Base-by-base conservation (phyloP, 2,797 vertebrate genomes). In the Tenualosa thibaudeaui region DNA sequence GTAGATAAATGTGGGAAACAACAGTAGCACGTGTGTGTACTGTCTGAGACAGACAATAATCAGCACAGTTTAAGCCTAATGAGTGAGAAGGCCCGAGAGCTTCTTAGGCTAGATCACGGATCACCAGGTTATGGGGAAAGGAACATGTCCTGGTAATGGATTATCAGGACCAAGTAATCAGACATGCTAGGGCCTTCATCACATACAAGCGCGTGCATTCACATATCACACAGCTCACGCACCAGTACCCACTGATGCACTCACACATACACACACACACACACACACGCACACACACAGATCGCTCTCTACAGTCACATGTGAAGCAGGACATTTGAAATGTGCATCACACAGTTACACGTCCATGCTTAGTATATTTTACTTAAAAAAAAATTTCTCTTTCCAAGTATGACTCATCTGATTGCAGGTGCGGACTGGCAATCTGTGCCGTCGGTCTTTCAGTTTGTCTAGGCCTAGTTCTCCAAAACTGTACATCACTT, bases 21-120 rank as follows among this genome's bases (percentile, higher is more conserved):
- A 10, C 5, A 56, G 3, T 4, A 24, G 58, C 58, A 24, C 22
- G n/a, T 62, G 58, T 9, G 5, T 43, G 37, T 40, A 40, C 37
- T 75, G 26, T 19, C 13, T 75, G 31, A 40, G 60, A 84, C 31
- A 87, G 86, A 82, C 68, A 81, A 8, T 51, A 24, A 81, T 82
- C 54, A 60, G 17, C 13, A 8, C 24, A 68, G 81, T 81, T 81
- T 43, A 49, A 83, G 81, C 84, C 87, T 87, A 85, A 85, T 37
- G 58, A 68, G 81, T 58, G 60, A 81, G 65, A 37, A 37, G 19
- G 49, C 51, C 43, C n/a, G 2, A 78, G 86, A 88, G 82, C 87
- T 87, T 51, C 82, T 86, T 87, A 87, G 2, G 85, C 22, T 56
- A 88, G 89, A 88, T 88, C 81, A 84, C 31, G 50, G 82, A 82